Evolutionary conservation across 2,888 invertebrate species (phyloP).

Genomic region (Drosophila algonquin): DNA sequence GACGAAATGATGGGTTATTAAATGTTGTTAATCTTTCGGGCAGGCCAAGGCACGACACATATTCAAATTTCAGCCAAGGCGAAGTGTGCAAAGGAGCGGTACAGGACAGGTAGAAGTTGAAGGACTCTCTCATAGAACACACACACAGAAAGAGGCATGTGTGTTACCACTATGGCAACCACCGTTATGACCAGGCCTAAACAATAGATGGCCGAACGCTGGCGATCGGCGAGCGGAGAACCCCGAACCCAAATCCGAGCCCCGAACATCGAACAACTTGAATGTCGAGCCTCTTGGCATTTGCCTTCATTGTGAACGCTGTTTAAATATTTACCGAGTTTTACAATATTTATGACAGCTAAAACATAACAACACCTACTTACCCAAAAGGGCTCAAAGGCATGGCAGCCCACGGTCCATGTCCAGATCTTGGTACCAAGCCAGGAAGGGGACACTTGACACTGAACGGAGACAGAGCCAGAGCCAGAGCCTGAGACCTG

Average conservation of each 20-base stretch:
- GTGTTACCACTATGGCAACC: constrained; percentile 29
- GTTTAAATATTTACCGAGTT: constrained; percentile 78
- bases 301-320: constrained; percentile 75
- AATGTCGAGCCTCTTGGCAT: constrained; percentile 64
- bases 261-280: constrained; percentile 26
- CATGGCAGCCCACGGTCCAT: neutral
- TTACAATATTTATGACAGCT: constrained; percentile 79
- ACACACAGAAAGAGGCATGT: neutral
- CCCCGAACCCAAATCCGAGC: constrained; percentile 11
- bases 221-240: neutral
- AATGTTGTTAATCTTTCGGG: constrained; percentile 75
- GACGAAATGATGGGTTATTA: constrained; percentile 75
- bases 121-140: neutral
- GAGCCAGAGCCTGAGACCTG: neutral
- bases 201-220: constrained; percentile 14
- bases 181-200: constrained; percentile 56
- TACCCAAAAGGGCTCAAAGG: constrained; percentile 34
- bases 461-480: constrained; percentile 34
- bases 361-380: constrained; percentile 78
- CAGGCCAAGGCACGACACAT: constrained; percentile 47
- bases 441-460: constrained; percentile 66
- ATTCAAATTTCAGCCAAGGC: constrained; percentile 70
- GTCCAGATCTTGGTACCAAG: neutral
- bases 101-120: constrained; percentile 48
- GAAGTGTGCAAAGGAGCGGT: neutral